Evolutionary conservation across 2,797 vertebrate species (phyloP).

Genomic region (Siniperca scherzeri): DNA sequence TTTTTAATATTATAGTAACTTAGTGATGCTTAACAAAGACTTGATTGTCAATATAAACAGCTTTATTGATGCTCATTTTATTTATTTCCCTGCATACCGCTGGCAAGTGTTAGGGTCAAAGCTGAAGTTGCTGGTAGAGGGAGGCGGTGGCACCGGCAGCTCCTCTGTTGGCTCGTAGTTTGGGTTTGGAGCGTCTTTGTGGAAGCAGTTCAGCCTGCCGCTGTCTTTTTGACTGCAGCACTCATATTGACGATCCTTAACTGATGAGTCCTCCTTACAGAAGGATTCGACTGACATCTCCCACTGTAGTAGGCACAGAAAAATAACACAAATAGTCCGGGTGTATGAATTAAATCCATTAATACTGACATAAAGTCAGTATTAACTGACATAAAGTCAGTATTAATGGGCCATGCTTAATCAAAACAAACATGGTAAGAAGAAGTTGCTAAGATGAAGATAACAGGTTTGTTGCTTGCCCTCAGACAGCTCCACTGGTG

Average conservation of each 20-base stretch:
- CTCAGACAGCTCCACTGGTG: slow-evolving; percentile 6
- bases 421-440: neutral
- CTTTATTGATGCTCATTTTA: neutral
- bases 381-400: neutral
- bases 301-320: slow-evolving; percentile 78
- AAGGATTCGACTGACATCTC: slow-evolving; percentile 67
- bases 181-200: slow-evolving; percentile 58
- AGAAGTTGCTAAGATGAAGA: neutral
- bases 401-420: neutral
- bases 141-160: slow-evolving; percentile 9
- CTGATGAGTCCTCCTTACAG: slow-evolving; percentile 66
- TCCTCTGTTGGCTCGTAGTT: slow-evolving; percentile 70
- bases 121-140: slow-evolving; percentile 54
- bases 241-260: slow-evolving; percentile 69
- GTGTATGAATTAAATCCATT: slow-evolving; percentile 23
- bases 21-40: neutral
- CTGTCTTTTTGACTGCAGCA: slow-evolving; percentile 71
- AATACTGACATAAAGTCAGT: slow-evolving; percentile 3
- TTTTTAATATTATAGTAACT: neutral
- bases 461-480: slow-evolving; percentile 18
- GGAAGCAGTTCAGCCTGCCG: slow-evolving; percentile 76
- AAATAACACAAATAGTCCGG: slow-evolving; percentile 12
- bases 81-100: slow-evolving; percentile 59
- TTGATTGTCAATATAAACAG: neutral
- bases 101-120: slow-evolving; percentile 74